A percentile compares a stretch with the other conserved stretches of the same genome.
Evolutionary conservation across 2,888 invertebrate species (phyloP).

Genomic region (Lacanobia oleracea): DNA sequence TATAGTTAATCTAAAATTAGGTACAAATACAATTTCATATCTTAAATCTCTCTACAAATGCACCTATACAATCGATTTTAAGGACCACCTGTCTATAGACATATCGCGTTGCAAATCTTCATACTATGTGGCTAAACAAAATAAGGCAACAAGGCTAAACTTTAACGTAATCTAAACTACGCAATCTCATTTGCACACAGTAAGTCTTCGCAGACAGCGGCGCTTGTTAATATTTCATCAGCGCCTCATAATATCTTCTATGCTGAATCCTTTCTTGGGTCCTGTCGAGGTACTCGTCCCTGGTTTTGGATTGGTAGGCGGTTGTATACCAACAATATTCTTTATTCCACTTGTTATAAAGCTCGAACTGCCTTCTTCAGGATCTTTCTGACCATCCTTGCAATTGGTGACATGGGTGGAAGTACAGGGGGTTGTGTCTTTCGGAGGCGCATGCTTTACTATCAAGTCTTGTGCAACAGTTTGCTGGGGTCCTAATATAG

Average conservation of each 20-base stretch:
- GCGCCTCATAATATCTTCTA: constrained; percentile 97
- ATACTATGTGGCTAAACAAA: constrained; percentile 50
- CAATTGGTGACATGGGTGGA: constrained; percentile 83
- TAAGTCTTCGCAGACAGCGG: constrained; percentile 45
- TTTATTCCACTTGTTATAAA: constrained; percentile 88
- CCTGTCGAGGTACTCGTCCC: constrained; percentile 91
- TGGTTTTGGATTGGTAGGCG: constrained; percentile 86
- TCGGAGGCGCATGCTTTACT: constrained; percentile 89
- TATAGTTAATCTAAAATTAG: constrained; percentile 72
- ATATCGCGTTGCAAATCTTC: constrained; percentile 48
- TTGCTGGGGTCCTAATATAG: constrained; percentile 86
- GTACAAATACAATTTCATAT: constrained; percentile 59
- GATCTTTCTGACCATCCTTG: constrained; percentile 78
- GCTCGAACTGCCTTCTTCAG: constrained; percentile 79
- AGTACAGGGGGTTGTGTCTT: constrained; percentile 83
- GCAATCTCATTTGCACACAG: constrained; percentile 57
- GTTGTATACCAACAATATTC: constrained; percentile 89
- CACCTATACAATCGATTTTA: constrained; percentile 60
- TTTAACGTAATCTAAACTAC: constrained; percentile 50
- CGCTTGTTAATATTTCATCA: constrained; percentile 78
- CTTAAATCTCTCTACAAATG: constrained; percentile 65
- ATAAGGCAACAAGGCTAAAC: constrained; percentile 58
- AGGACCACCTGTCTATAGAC: constrained; percentile 40
- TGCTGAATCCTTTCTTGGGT: constrained; percentile 96
- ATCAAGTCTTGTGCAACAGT: constrained; percentile 89